phyloP scores from a whole-genome alignment of 2,888 invertebrate species.

The Caenorhabditis imperialis region DNA sequence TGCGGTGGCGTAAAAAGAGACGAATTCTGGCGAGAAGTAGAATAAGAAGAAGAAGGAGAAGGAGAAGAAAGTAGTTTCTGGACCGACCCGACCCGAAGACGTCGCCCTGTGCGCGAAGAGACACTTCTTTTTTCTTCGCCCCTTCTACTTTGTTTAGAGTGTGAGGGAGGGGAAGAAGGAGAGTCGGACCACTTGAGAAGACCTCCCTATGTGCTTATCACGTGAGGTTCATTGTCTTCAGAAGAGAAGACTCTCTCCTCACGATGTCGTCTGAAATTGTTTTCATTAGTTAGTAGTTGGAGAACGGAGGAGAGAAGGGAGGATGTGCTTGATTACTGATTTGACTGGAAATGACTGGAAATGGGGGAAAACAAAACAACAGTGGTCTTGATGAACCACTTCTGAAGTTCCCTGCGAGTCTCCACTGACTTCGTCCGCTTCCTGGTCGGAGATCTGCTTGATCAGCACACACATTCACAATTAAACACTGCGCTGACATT shows the following conservation, averaged over 20 bases:
- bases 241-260: neutral
- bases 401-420: no score
- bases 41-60: constrained; percentile 1
- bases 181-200: constrained; percentile 37
- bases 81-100: constrained; percentile 35
- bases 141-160: constrained; percentile 31
- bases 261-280: constrained; percentile 27
- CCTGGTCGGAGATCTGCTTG: constrained; percentile 6
- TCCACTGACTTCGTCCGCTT: constrained; percentile 4
- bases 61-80: constrained; percentile 38
- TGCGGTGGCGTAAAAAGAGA: constrained; percentile 36
- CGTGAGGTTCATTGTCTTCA: constrained; percentile 39
- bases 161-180: constrained; percentile 25
- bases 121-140: constrained; percentile 34
- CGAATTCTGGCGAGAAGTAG: no score
- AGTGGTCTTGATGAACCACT: constrained; percentile 24
- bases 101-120: constrained; percentile 25
- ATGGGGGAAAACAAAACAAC: constrained; percentile 10
- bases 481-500: constrained; percentile 33
- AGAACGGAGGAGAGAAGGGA: constrained; percentile 1
- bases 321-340: constrained; percentile 36
- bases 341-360: constrained; percentile 19
- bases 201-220: constrained; percentile 42
- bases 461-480: constrained; percentile 17
- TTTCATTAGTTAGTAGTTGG: constrained; percentile 13